A percentile compares a stretch with the other conserved stretches of the same genome.
Conservation (phyloP, 2,888 invertebrate species). For the Glaucopsyche alexis region DNA sequence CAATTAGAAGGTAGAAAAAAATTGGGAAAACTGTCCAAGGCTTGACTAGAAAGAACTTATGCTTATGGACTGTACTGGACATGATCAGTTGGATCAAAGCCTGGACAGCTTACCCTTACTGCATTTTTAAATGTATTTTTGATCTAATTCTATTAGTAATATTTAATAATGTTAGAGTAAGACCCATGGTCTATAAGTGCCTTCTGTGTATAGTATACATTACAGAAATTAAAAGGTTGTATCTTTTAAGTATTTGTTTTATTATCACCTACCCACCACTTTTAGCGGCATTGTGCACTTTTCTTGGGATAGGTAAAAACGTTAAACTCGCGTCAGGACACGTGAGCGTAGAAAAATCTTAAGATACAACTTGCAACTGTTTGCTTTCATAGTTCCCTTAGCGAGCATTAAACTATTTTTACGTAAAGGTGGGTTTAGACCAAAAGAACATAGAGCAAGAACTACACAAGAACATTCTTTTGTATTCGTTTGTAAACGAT, state of each 20-base stretch:
- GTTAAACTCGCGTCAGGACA: no score
- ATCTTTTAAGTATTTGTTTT: conserved; percentile 39
- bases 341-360: no score
- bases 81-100: background rate
- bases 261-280: conserved; percentile 33
- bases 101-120: conserved; percentile 32
- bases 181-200: conserved; percentile 74
- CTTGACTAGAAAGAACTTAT: background rate
- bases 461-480: no score
- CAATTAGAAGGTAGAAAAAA: conserved; percentile 36
- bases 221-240: conserved; percentile 42
- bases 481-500: no score
- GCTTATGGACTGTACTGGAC: background rate
- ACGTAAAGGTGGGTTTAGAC: no score
- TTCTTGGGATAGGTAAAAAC: no score
- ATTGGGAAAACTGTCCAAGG: conserved; percentile 32
- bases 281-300: no score
- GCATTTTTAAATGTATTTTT: conserved; percentile 41
- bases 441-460: no score
- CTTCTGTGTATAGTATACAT: conserved; percentile 45
- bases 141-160: conserved; percentile 39
- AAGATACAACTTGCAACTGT: no score
- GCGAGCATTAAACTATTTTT: no score
- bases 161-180: conserved; percentile 51
- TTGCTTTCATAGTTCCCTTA: no score